phyloP scores from a whole-genome alignment of 2,888 invertebrate species.

The Sphinx pinastri region DNA sequence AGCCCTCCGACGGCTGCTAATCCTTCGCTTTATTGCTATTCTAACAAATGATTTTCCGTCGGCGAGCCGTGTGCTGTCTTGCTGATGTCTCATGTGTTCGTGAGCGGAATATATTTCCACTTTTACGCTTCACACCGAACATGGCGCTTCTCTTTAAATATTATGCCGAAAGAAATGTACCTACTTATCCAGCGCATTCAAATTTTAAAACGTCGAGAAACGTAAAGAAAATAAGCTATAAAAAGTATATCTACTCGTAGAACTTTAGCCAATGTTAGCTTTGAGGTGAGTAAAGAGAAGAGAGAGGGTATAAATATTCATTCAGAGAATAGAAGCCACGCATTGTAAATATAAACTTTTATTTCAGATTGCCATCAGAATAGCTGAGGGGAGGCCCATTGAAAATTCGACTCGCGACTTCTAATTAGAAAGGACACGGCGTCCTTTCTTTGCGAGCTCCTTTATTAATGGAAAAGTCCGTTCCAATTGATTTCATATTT shows the following conservation, averaged over 20 bases:
- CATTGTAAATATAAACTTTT: constrained; percentile 82
- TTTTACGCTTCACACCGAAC: constrained; percentile 3
- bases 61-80: constrained; percentile 42
- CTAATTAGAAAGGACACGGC: constrained; percentile 77
- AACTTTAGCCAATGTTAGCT: constrained; percentile 60
- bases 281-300: constrained; percentile 73
- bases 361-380: constrained; percentile 74
- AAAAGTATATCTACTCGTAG: constrained; percentile 62
- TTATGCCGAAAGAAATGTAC: constrained; percentile 38
- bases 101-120: constrained; percentile 11
- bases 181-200: constrained; percentile 44
- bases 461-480: constrained; percentile 76
- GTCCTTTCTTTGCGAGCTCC: constrained; percentile 65
- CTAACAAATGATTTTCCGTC: constrained; percentile 71
- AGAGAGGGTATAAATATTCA: constrained; percentile 80
- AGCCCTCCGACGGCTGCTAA: constrained; percentile 68
- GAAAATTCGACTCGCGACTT: constrained; percentile 80
- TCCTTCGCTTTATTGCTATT: constrained; percentile 74
- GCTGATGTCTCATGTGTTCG: constrained; percentile 43
- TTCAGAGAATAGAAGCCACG: constrained; percentile 68
- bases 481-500: constrained; percentile 78
- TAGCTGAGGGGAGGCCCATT: constrained; percentile 67
- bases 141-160: constrained; percentile 29
- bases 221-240: constrained; percentile 63
- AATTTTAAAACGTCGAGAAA: constrained; percentile 57